These are phyloP conservation scores for Tachycineta bicolor DNA, from an alignment of 2,113 vertebrate genomes.

Conservation along the genomic window DNA sequence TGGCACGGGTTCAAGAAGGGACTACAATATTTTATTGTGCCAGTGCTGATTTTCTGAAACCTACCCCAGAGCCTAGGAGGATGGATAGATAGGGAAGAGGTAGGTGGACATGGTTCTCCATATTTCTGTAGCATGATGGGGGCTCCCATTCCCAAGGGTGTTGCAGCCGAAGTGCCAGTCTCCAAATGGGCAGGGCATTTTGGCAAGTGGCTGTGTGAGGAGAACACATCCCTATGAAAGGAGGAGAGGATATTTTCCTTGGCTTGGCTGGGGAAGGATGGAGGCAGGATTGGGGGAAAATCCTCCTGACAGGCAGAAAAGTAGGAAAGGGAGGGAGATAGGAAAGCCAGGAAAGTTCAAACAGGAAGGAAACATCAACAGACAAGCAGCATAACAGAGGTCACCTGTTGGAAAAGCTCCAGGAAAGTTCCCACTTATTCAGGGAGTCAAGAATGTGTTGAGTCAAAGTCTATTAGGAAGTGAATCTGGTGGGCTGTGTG, in stretches of 20 bases:
- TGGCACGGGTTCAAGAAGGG: not conserved
- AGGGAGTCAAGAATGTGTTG: not conserved
- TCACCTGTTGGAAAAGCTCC: not conserved
- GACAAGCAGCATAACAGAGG: not conserved
- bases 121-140: not conserved
- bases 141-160: not conserved
- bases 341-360: not conserved
- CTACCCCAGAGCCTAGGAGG: not conserved
- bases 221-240: not conserved
- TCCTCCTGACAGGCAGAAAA: not conserved
- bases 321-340: not conserved
- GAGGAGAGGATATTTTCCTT: not conserved
- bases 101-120: not conserved
- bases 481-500: not conserved
- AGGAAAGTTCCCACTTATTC: not conserved
- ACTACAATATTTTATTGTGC: not conserved
- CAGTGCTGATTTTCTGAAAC: not conserved
- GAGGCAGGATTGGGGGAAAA: not conserved
- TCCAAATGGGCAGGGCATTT: not conserved
- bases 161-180: accelerated
- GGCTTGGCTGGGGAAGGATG: not conserved
- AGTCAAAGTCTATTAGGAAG: not conserved
- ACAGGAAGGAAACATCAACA: not conserved
- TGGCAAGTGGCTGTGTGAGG: not conserved
- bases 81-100: not conserved